Evolutionary conservation across 2,113 vertebrate species (phyloP).

Genomic region (Hypocryptadius cinnamomeus): DNA sequence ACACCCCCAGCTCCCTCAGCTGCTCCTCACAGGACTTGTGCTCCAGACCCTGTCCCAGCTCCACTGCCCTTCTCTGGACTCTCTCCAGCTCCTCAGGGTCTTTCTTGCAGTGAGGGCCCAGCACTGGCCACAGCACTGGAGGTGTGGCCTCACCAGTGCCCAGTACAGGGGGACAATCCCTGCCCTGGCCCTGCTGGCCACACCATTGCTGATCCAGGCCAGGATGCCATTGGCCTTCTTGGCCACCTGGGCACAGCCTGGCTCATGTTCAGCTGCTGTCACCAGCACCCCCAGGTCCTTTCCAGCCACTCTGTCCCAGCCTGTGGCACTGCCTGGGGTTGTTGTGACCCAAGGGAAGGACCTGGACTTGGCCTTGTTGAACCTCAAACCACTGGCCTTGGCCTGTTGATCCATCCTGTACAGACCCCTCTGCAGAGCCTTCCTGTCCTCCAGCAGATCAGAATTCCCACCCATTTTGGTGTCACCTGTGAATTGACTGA

Average conservation of each 20-base stretch:
- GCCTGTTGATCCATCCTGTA: neutral
- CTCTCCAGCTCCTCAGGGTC: neutral
- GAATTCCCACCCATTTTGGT: neutral
- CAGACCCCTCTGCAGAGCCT: neutral
- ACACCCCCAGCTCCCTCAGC: neutral
- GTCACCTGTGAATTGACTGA: neutral
- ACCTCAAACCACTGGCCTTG: neutral
- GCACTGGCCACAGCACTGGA: neutral
- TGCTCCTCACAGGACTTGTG: neutral
- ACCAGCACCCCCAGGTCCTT: neutral
- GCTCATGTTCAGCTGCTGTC: neutral
- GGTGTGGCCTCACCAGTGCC: neutral
- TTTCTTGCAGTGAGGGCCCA: neutral
- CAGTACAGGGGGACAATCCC: neutral
- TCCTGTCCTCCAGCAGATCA: neutral
- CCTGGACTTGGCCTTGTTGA: rapidly evolving
- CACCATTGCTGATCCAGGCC: neutral
- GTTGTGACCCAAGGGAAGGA: neutral
- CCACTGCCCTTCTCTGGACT: neutral
- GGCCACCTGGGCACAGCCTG: neutral
- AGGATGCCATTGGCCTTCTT: neutral
- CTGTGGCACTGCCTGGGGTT: neutral
- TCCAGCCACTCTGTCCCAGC: neutral
- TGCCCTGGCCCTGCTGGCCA: neutral
- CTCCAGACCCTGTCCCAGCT: neutral